Evolutionary conservation across 2,797 vertebrate species (phyloP), one percentile per base, ranked within the genome.

Genomic region (Microctenopoma steveboyesi): DNA sequence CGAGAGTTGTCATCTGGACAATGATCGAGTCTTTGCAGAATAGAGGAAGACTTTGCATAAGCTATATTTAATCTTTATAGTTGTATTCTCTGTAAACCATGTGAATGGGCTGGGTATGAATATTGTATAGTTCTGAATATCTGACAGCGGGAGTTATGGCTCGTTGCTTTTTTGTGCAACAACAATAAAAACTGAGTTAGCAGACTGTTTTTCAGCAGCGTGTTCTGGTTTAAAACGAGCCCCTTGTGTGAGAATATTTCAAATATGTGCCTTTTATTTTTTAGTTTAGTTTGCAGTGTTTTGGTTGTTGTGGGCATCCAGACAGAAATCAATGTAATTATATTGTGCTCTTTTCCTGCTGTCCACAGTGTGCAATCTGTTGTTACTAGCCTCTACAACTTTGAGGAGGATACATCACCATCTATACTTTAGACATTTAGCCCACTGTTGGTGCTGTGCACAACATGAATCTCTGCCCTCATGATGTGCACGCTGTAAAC

Each of bases 1-100:
- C 39, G 33, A 14, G 27, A 85, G 69, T 81, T 86, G 65, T 76
- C 13, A 18, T 83, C 46, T 69, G 50, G 28, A 1, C 54, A 13
- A 3, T 69, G 72, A 83, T 74, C 18, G 64, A 64, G 28, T 46
- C 74, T 79, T 30, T 65, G 14, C 57, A 40, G 50, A 51, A 46
- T 54, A 39, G 64, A 43, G 55, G 35, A 28, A 2, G 30, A 22
- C 39, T 15, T 69, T 66, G 49, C 71, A 10, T 47, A 9, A 11
- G 8, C 2, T 14, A 15, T 48, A 14, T 45, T 35, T 7, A 46
- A 43, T 35, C 39, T 22, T 69, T 48, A 11, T 0, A n/a, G 14
- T 4, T n/a, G 15, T 15, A 42, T 59, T 57, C 7, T 62, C n/a
- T 58, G 14, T 61, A 11, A 55, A 43, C 28, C 1, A 3, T n/a